These are phyloP conservation scores for Amphimallon solstitiale DNA, from an alignment of 2,888 invertebrate species.

Conservation along the genomic window DNA sequence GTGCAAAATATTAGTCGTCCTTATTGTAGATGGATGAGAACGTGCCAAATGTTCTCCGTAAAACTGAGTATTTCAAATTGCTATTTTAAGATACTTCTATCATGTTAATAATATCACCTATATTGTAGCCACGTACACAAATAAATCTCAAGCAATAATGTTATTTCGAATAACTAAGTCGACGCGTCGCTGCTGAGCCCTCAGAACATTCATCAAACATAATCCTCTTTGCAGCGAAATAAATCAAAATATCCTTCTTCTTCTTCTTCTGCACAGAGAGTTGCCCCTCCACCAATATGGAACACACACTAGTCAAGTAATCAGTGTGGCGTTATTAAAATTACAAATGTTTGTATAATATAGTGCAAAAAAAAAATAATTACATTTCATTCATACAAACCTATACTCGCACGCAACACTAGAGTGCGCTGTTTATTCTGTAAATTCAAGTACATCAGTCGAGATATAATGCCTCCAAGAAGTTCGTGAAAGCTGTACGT, in stretches of 20 bases:
- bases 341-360: conserved; percentile 9
- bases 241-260: conserved; percentile 22
- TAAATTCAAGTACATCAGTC: no score
- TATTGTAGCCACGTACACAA: background rate
- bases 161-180: conserved; percentile 17
- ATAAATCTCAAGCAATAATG: conserved; percentile 6
- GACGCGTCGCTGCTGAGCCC: background rate
- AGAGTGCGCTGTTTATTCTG: no score
- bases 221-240: conserved; percentile 30
- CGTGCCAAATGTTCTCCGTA: no score
- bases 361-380: no score
- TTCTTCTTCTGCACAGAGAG: background rate
- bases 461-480: no score
- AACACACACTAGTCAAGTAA: no score
- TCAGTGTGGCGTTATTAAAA: background rate
- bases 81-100: no score
- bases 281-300: background rate
- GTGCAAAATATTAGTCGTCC: no score
- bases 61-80: background rate
- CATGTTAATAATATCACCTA: background rate
- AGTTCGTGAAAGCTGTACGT: no score
- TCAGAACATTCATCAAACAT: conserved; percentile 23
- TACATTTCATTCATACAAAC: no score
- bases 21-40: no score
- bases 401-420: no score